These are phyloP conservation scores for Tethea ocularis DNA, from an alignment of 2,888 invertebrate species.

Conservation along the genomic window DNA sequence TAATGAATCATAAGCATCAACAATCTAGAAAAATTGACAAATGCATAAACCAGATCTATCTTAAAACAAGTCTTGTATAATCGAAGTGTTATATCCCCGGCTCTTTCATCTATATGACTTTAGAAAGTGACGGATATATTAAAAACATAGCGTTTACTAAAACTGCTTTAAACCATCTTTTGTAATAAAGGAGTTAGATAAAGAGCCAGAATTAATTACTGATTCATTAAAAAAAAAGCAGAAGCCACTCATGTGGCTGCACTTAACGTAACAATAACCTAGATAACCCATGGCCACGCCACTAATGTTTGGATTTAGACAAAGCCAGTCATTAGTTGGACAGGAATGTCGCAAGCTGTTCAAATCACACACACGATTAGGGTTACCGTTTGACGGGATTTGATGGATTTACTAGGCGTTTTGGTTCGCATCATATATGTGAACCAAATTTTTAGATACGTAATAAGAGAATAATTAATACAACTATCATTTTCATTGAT, in stretches of 20 bases:
- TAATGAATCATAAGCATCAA: too few relatives aligned
- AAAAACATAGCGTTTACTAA: too few relatives aligned
- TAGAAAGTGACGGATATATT: too few relatives aligned
- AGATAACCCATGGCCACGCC: background rate
- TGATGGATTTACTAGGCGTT: slow-evolving; percentile 2
- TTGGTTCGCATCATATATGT: background rate
- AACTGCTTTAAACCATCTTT: too few relatives aligned
- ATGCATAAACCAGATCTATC: too few relatives aligned
- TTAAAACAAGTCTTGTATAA: too few relatives aligned
- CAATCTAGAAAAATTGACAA: too few relatives aligned
- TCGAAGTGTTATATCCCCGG: too few relatives aligned
- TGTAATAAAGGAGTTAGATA: too few relatives aligned
- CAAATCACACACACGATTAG: slow-evolving; percentile 12
- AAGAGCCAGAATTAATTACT: too few relatives aligned
- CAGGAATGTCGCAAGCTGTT: slow-evolving; percentile 12
- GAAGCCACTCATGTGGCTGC: background rate
- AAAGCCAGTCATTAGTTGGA: slow-evolving; percentile 16
- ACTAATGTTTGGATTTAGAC: slow-evolving; percentile 10
- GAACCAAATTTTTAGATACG: background rate
- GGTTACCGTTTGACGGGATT: slow-evolving; percentile 9
- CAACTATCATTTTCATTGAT: background rate
- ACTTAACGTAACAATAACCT: slow-evolving; percentile 3
- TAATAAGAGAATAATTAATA: background rate
- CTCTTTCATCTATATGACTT: too few relatives aligned
- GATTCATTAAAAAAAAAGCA: background rate